Percentiles rank a stretch among this genome's conserved stretches.
These are phyloP conservation scores for Semnornis frantzii DNA, from an alignment of 2,113 vertebrate species.

Conservation along the genomic window DNA sequence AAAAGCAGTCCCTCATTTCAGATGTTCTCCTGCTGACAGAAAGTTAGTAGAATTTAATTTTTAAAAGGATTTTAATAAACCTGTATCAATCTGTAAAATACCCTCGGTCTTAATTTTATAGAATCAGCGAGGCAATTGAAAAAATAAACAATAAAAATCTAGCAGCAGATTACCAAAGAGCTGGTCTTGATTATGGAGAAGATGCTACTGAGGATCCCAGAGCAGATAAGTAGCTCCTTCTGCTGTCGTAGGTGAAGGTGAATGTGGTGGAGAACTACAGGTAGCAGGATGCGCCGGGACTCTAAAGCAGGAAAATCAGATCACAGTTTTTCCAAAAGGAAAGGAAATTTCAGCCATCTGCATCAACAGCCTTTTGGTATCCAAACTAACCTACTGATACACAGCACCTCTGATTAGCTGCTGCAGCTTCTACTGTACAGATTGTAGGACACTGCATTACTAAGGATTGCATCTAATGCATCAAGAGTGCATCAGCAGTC, in stretches of 20 bases:
- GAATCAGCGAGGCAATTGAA: background rate
- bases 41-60: background rate
- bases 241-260: conserved; percentile 96
- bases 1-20: conserved; percentile 32
- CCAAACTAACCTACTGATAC: background rate
- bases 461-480: background rate
- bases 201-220: conserved; percentile 96
- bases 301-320: conserved; percentile 77
- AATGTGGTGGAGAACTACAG: conserved; percentile 96
- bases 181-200: conserved; percentile 94
- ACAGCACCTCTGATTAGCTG: background rate
- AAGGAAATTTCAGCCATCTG: background rate
- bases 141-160: background rate
- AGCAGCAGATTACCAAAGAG: conserved; percentile 76
- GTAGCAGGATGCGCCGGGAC: conserved; percentile 93
- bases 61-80: background rate
- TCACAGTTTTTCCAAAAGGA: background rate
- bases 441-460: background rate
- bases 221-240: conserved; percentile 97
- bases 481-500: background rate
- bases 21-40: conserved; percentile 16
- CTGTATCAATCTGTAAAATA: background rate
- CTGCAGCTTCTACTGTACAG: background rate
- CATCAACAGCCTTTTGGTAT: background rate
- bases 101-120: background rate